phyloP scores from a whole-genome alignment of 2,113 vertebrate genomes.

The Hiodon alosoides region DNA sequence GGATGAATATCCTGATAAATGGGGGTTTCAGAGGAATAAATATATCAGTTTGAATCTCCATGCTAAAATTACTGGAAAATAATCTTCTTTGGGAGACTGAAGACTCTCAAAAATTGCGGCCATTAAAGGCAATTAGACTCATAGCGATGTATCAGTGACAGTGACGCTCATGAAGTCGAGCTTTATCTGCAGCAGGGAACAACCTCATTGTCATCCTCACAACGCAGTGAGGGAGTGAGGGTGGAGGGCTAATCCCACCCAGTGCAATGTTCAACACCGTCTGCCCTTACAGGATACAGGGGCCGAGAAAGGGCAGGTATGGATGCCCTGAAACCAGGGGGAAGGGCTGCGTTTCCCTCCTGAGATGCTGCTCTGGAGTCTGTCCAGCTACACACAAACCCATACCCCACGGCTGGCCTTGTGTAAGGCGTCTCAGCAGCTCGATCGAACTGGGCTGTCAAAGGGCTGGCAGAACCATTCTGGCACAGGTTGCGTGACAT shows the following conservation, averaged over 20 bases:
- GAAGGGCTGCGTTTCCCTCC: not conserved
- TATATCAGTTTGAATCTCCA: not conserved
- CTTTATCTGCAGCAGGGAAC: not conserved
- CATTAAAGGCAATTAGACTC: not conserved
- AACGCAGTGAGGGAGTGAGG: not conserved
- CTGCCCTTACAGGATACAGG: conserved; percentile 3
- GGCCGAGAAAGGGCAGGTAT: not conserved
- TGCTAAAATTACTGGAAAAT: not conserved
- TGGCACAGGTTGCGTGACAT: too few species aligned
- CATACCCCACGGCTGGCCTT: too few species aligned
- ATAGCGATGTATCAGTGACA: not conserved
- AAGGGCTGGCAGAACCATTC: too few species aligned
- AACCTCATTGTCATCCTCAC: too few species aligned
- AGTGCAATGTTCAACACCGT: not conserved
- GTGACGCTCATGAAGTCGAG: not conserved
- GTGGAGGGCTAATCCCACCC: not conserved
- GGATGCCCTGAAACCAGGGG: too few species aligned
- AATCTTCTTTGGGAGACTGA: not conserved
- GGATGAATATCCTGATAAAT: not conserved
- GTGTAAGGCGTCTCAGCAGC: too few species aligned
- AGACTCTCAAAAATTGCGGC: not conserved
- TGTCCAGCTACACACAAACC: too few species aligned
- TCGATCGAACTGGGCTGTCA: too few species aligned
- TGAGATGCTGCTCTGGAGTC: too few species aligned
- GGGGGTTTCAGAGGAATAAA: not conserved